Evolutionary conservation across 2,113 vertebrate species (phyloP).

Genomic region (Toxotes jaculatrix): DNA sequence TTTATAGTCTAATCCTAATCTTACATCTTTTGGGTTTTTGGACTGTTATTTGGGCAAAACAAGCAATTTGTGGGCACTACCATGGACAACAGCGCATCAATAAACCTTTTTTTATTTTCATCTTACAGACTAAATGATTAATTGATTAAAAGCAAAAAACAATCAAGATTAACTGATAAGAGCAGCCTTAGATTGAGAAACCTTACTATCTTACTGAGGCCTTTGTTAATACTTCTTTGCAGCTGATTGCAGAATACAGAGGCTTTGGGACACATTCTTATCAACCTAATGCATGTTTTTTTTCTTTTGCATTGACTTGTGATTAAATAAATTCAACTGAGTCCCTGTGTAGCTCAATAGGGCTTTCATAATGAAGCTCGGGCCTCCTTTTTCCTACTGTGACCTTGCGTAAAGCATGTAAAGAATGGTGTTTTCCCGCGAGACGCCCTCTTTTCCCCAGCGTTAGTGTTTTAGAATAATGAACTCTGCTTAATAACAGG

Average conservation of each 20-base stretch:
- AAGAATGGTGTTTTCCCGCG: constrained; percentile 65
- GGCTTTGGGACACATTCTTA: constrained; percentile 7
- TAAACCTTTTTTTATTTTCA: no score
- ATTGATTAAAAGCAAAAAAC: background rate
- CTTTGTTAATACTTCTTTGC: background rate
- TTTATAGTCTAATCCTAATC: background rate
- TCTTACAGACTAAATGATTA: background rate
- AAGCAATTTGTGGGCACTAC: no score
- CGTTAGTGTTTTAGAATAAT: constrained; percentile 72
- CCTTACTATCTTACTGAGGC: background rate
- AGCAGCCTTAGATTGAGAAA: background rate
- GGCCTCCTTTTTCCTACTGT: constrained; percentile 28
- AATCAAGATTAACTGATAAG: background rate
- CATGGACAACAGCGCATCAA: no score
- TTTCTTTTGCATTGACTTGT: constrained; percentile 14
- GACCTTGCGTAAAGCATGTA: constrained; percentile 72
- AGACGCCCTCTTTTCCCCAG: constrained; percentile 52
- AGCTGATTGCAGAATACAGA: background rate
- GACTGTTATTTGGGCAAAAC: no score
- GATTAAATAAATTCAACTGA: constrained; percentile 46
- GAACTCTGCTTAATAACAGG: constrained; percentile 75
- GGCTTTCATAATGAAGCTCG: constrained; percentile 58
- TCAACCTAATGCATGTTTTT: constrained; percentile 8
- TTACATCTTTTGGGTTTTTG: background rate
- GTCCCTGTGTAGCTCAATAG: constrained; percentile 22